Evolutionary conservation across 1,140 invertebrate genomes (phyloP).

Genomic region (Oryctes rhinoceros): DNA sequence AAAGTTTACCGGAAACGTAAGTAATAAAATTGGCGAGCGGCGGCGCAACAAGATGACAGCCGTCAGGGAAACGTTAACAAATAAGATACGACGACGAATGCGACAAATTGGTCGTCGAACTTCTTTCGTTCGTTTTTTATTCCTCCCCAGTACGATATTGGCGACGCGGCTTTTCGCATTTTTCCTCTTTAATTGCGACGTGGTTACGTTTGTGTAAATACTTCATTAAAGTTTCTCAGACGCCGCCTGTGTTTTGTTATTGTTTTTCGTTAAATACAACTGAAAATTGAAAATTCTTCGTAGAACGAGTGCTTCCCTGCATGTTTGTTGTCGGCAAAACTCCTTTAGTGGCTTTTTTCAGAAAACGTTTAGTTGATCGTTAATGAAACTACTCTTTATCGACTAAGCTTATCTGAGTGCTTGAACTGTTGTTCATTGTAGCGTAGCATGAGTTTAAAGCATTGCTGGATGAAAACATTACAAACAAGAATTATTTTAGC

Average conservation of each 20-base stretch:
- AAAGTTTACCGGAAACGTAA: not conserved
- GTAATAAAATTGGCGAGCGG: not conserved
- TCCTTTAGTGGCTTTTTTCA: not conserved
- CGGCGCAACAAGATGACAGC: not conserved
- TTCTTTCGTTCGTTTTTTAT: not conserved
- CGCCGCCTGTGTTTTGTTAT: not conserved
- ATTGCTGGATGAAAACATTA: no score
- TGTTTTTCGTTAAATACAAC: not conserved
- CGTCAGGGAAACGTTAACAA: slow-evolving; percentile 20
- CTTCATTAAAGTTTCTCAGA: slow-evolving; percentile 19
- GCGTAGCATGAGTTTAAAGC: no score
- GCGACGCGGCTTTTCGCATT: not conserved
- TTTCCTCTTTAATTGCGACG: slow-evolving; percentile 25
- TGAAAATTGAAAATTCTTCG: not conserved
- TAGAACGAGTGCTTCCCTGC: not conserved
- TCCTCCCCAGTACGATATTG: not conserved
- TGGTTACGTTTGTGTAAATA: not conserved
- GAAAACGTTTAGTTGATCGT: not conserved
- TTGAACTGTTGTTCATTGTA: no score
- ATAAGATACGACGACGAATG: not conserved
- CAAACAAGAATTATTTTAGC: no score
- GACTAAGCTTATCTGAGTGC: no score
- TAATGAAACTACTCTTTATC: no score
- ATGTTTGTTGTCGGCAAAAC: not conserved
- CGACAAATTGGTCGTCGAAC: slow-evolving; percentile 8